Conservation (phyloP, 2,888 invertebrate genomes). For the Exocentrus adspersus region DNA sequence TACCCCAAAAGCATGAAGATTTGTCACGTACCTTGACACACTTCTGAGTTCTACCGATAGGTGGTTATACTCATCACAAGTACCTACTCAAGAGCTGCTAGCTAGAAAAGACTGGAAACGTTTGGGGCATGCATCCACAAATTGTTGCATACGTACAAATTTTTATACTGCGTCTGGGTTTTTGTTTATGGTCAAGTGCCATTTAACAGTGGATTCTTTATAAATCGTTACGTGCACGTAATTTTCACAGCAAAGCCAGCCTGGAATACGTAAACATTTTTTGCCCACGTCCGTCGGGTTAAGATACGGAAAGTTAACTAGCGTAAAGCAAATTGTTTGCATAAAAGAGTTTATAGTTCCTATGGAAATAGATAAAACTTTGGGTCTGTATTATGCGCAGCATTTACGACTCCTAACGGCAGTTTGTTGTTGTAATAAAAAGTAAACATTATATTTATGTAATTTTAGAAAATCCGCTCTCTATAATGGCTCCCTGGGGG, state of each 20-base stretch:
- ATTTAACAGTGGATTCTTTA: background rate
- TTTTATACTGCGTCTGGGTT: background rate
- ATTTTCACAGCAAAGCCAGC: slow-evolving; percentile 11
- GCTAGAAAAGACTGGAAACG: too few relatives aligned
- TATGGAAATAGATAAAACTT: slow-evolving; percentile 2
- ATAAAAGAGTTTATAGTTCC: slow-evolving; percentile 6
- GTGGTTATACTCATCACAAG: too few relatives aligned
- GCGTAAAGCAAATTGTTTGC: slow-evolving; percentile 10
- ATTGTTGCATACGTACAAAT: too few relatives aligned
- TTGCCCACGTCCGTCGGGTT: background rate
- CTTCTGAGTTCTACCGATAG: too few relatives aligned
- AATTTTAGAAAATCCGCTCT: background rate
- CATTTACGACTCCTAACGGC: background rate
- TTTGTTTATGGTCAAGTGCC: slow-evolving; percentile 7
- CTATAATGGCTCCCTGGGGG: background rate
- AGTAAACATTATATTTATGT: background rate
- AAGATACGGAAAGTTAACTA: slow-evolving; percentile 1
- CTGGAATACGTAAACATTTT: slow-evolving; percentile 1
- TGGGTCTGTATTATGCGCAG: background rate
- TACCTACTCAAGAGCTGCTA: too few relatives aligned
- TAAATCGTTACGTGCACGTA: background rate
- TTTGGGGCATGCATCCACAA: too few relatives aligned
- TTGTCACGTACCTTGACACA: too few relatives aligned
- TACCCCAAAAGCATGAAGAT: too few relatives aligned
- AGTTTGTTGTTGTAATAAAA: background rate